Percentiles rank a stretch among this genome's conserved stretches.
Conservation (phyloP, 2,797 vertebrate genomes). For the Loriculus beryllinus region DNA sequence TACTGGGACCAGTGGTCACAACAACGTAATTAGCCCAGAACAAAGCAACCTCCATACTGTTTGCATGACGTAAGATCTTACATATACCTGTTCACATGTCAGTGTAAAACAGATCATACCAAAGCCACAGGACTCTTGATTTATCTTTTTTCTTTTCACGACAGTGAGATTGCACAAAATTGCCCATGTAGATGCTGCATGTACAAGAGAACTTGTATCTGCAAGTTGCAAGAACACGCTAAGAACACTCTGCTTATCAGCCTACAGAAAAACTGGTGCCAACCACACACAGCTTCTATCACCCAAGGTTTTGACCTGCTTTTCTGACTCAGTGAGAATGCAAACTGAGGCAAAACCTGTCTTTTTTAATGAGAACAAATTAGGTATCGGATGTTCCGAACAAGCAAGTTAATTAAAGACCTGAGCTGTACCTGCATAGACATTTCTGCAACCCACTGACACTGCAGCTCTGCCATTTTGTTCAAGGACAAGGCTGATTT, state of each 20-base stretch:
- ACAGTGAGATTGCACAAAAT: neutral
- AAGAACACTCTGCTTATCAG: neutral
- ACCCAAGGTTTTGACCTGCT: neutral
- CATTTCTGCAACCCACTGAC: neutral
- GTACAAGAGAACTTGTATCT: neutral
- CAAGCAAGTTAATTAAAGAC: neutral
- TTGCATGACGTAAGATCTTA: neutral
- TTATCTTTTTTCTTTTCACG: neutral
- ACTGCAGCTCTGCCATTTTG: neutral
- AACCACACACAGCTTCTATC: neutral
- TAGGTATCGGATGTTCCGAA: neutral
- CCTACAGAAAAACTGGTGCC: neutral
- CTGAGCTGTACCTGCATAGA: neutral
- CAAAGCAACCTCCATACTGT: neutral
- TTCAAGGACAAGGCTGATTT: neutral
- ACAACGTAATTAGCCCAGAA: neutral
- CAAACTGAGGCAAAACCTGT: neutral
- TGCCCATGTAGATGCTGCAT: neutral
- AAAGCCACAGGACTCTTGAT: neutral
- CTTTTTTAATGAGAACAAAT: neutral
- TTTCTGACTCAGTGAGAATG: neutral
- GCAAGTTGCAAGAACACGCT: neutral
- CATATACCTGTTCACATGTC: neutral
- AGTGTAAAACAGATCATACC: neutral
- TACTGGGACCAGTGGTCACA: neutral